Conservation (phyloP, 2,113 vertebrate species). For the Thunnus thynnus region DNA sequence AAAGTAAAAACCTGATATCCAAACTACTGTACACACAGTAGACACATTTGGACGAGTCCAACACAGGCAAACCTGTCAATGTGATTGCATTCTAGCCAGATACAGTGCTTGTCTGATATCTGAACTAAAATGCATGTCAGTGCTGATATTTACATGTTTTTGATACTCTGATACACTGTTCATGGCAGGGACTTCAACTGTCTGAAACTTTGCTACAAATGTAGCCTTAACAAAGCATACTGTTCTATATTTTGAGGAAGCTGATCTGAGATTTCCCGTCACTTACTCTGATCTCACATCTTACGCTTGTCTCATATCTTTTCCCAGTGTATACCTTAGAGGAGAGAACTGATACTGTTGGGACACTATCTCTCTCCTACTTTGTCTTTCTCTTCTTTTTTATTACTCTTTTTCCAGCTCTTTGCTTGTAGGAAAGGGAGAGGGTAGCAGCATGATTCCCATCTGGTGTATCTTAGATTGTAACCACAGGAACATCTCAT, state of each 20-base stretch:
- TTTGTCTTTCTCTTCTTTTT: slow-evolving; percentile 17
- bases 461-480: slow-evolving; percentile 53
- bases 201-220: slow-evolving; percentile 33
- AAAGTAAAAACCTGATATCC: slow-evolving; percentile 64
- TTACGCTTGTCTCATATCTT: slow-evolving; percentile 18
- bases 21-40: slow-evolving; percentile 58
- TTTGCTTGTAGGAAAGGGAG: slow-evolving; percentile 31
- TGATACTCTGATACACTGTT: slow-evolving; percentile 26
- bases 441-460: slow-evolving; percentile 33
- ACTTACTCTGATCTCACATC: slow-evolving; percentile 40
- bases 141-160: slow-evolving; percentile 60
- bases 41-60: slow-evolving; percentile 58
- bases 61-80: slow-evolving; percentile 57
- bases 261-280: slow-evolving; percentile 47
- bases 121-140: slow-evolving; percentile 48
- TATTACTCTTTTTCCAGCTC: slow-evolving; percentile 17
- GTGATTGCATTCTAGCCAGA: slow-evolving; percentile 38
- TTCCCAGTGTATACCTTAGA: slow-evolving; percentile 32
- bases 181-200: slow-evolving; percentile 22
- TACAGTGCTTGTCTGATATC: slow-evolving; percentile 34
- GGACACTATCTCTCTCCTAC: slow-evolving; percentile 14
- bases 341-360: slow-evolving; percentile 19
- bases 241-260: slow-evolving; percentile 44
- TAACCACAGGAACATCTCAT: slow-evolving; percentile 71
- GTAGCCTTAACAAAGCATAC: slow-evolving; percentile 11